These are phyloP conservation scores for Lichenostomus cassidix DNA, from an alignment of 2,113 vertebrate genomes.

Conservation along the genomic window DNA sequence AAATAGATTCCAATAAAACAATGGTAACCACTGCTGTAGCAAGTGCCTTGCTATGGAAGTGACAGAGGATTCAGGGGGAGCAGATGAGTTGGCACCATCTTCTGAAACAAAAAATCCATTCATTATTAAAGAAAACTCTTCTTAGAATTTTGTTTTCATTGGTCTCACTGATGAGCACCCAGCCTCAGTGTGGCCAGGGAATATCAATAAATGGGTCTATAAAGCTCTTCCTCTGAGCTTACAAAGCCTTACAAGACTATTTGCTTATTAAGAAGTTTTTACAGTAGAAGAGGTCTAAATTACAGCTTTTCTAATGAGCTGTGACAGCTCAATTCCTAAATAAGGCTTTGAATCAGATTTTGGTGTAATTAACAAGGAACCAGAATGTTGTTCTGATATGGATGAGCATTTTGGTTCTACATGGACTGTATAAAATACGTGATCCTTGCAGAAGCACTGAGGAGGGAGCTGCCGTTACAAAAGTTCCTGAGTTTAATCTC, in stretches of 20 bases:
- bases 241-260: neutral
- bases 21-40: neutral
- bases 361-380: neutral
- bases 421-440: rapidly evolving
- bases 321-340: neutral
- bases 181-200: neutral
- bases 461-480: neutral
- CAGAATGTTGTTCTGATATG: neutral
- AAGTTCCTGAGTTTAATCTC: neutral
- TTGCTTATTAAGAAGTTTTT: neutral
- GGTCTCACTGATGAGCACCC: neutral
- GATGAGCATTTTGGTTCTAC: neutral
- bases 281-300: neutral
- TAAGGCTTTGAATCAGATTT: neutral
- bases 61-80: neutral
- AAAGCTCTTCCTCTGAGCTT: neutral
- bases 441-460: neutral
- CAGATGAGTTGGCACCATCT: neutral
- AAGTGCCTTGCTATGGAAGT: neutral
- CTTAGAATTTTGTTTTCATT: neutral
- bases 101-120: neutral
- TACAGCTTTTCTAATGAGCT: neutral
- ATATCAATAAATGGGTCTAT: neutral
- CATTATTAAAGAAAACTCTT: neutral
- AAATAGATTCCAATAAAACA: neutral